These are phyloP conservation scores for Drosophila paramelanica DNA, from an alignment of 2,888 invertebrate species.

Conservation along the genomic window DNA sequence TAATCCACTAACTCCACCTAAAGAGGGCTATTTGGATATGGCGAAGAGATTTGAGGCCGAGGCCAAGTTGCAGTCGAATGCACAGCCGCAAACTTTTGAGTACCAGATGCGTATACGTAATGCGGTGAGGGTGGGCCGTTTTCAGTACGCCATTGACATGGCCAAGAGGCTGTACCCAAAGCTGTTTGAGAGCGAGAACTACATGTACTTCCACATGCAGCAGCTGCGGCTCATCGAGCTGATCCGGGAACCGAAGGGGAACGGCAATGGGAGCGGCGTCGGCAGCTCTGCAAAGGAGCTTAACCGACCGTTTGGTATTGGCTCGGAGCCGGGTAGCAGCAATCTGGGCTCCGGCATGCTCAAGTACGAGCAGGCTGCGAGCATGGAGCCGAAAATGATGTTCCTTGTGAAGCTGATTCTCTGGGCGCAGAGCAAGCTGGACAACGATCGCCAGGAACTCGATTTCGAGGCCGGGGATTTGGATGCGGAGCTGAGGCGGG, in stretches of 20 bases:
- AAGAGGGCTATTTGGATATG: constrained; percentile 65
- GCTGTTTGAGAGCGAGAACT: constrained; percentile 64
- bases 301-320: background rate
- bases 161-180: constrained; percentile 54
- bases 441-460: constrained; percentile 40
- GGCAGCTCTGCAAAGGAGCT: background rate
- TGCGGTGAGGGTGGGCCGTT: constrained; percentile 52
- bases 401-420: constrained; percentile 68
- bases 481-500: constrained; percentile 56
- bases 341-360: constrained; percentile 33
- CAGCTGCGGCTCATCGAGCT: constrained; percentile 64
- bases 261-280: background rate
- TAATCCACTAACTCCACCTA: background rate
- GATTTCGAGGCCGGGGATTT: constrained; percentile 53
- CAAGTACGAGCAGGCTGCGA: constrained; percentile 16
- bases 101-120: constrained; percentile 43
- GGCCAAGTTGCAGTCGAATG: constrained; percentile 34
- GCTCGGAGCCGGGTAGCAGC: constrained; percentile 15
- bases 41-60: constrained; percentile 43
- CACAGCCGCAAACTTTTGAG: constrained; percentile 17
- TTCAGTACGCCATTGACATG: constrained; percentile 65
- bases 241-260: constrained; percentile 44
- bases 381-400: constrained; percentile 60
- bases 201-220: constrained; percentile 72
- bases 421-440: constrained; percentile 65